Conservation (phyloP, 2,113 vertebrate genomes). For the Jacana jacana region DNA sequence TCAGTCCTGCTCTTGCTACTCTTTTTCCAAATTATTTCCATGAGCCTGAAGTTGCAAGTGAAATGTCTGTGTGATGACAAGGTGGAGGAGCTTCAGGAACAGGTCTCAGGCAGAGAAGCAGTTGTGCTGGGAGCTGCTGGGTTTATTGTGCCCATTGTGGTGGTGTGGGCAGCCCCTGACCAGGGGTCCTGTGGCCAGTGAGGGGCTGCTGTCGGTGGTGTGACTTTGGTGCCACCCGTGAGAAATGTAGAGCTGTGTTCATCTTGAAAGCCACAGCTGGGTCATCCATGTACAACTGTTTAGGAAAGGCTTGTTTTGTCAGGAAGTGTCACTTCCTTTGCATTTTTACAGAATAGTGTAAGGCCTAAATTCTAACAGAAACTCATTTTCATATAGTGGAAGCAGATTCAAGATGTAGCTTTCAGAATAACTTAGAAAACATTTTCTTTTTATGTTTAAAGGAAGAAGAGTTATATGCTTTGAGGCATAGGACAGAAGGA, state of each 20-base stretch:
- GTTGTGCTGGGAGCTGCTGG: not conserved
- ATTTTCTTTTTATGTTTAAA: not conserved
- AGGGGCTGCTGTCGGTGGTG: fast-evolving
- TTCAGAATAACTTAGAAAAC: not conserved
- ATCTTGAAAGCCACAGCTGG: not conserved
- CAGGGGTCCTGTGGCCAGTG: too few relatives aligned
- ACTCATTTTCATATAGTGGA: not conserved
- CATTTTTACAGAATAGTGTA: not conserved
- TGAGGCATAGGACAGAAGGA: not conserved
- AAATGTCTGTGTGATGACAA: fast-evolving
- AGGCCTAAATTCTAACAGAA: not conserved
- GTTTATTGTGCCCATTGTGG: fast-evolving
- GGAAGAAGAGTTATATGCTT: not conserved
- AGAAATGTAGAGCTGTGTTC: not conserved
- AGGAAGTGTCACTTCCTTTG: not conserved
- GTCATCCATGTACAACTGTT: not conserved
- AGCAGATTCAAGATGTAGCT: not conserved
- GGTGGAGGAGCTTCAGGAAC: not conserved
- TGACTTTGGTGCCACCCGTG: not conserved
- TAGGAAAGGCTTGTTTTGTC: not conserved
- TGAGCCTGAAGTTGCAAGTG: not conserved
- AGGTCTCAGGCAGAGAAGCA: not conserved
- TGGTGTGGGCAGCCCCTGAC: not conserved
- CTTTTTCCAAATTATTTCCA: too few relatives aligned
- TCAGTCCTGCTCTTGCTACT: not conserved